Conservation (phyloP, 2,113 vertebrate species). For the Oenanthe melanoleuca region DNA sequence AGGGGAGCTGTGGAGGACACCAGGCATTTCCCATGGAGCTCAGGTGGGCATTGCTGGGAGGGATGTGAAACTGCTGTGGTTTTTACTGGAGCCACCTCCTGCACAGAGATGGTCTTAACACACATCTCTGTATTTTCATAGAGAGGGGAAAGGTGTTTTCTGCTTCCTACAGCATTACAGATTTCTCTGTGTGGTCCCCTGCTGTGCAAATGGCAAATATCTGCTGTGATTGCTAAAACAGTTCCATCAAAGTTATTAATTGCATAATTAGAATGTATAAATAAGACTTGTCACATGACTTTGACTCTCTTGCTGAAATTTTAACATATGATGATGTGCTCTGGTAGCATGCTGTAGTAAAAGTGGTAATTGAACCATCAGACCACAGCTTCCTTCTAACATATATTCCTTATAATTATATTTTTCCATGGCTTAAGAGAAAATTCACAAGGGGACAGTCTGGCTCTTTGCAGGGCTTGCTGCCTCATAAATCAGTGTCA, state of each 20-base stretch:
- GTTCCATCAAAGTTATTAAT: conserved; percentile 14
- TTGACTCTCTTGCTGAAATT: background rate
- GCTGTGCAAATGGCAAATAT: background rate
- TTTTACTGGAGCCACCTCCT: background rate
- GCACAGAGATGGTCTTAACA: background rate
- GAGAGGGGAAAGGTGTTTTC: background rate
- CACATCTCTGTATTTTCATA: background rate
- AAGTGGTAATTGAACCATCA: conserved; percentile 25
- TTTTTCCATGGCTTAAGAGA: conserved; percentile 46
- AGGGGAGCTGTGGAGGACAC: background rate
- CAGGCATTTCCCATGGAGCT: background rate
- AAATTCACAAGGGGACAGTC: conserved; percentile 25
- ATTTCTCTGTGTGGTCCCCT: background rate
- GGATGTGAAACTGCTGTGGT: background rate
- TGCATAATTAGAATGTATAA: conserved; percentile 12
- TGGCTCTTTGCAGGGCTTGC: background rate
- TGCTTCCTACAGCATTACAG: background rate
- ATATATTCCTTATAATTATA: background rate
- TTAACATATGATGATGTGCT: background rate
- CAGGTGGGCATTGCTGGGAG: background rate
- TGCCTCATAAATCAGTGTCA: conserved; percentile 50
- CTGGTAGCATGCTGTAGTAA: background rate
- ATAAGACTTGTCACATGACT: background rate
- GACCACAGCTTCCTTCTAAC: conserved; percentile 9
- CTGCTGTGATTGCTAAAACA: conserved; percentile 14